These are phyloP conservation scores for Notiomystis cincta DNA, from an alignment of 2,113 vertebrate genomes.

Conservation along the genomic window DNA sequence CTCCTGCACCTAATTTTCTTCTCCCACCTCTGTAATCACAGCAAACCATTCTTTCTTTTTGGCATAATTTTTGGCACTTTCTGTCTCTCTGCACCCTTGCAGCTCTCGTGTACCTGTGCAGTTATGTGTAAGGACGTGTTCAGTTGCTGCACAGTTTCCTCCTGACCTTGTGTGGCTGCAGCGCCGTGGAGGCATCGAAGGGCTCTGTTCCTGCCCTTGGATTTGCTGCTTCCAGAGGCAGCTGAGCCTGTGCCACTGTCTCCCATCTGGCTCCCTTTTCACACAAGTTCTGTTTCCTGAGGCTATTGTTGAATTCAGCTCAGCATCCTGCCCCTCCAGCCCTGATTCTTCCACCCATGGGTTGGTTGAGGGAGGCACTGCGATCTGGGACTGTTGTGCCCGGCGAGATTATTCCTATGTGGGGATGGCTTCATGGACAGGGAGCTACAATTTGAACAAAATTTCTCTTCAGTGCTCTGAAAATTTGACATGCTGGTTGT, in stretches of 20 bases:
- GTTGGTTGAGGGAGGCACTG: not conserved
- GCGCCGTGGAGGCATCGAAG: rapidly evolving
- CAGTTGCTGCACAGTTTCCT: not conserved
- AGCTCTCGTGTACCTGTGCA: not conserved
- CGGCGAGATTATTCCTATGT: not conserved
- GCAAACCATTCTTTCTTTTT: not conserved
- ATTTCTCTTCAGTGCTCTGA: not conserved
- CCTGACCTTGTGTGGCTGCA: not conserved
- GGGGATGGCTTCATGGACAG: not conserved
- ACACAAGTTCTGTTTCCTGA: not conserved
- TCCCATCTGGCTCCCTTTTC: not conserved
- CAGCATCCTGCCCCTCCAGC: not conserved
- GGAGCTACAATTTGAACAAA: not conserved
- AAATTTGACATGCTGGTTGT: not conserved
- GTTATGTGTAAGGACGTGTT: not conserved
- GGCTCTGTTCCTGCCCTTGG: not conserved
- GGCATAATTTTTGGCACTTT: not conserved
- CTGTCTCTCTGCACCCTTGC: not conserved
- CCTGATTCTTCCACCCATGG: not conserved
- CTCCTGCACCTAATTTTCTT: not conserved
- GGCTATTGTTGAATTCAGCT: not conserved
- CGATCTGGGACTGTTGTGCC: not conserved
- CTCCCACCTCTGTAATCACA: not conserved
- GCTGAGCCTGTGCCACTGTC: not conserved
- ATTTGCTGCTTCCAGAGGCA: not conserved